Base-by-base conservation (phyloP, 2,113 vertebrate species). In the Thryonomys swinderianus region DNA sequence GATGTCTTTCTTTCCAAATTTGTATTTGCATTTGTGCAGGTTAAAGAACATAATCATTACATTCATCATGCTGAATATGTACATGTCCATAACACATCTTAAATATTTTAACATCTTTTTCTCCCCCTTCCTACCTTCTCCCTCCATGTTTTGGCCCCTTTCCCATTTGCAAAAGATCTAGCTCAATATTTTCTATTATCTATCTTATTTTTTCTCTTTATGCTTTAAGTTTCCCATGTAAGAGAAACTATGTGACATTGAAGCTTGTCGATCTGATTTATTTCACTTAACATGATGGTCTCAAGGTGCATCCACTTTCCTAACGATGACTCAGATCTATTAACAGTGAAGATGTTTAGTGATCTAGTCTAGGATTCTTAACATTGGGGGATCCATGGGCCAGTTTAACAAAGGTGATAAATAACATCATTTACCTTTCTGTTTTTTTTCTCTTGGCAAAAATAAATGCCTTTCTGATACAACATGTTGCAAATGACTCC, bases 281-380 rank as follows among this genome's bases (percentile, higher is more conserved):
- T 48, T 48, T 76, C 42, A 76, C 42, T 8, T 76, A 32, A 30
- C 73, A 76, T 30, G 30, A 45, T 30, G 27, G 42, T 30, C 42
- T 48, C 73, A 76, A 76, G 42, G 27, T 16, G 14, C 27, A 48
- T 48, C 73, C 6, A 45, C 7, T 45, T 76, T 45, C 73, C 42
- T 76, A 17, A 42, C 25, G 30, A 32, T 48, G 42, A 78, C 74
- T 34, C 48, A 53, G 17, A 53, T 2, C 30, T 25, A 17, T 86
- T 37, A 57, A 34, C 79, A 8, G 11, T 57, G 20, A 23, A 81
- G n/a, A 18, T 51, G 34, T 32, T 57, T 62, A 81, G 13, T 13
- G 9, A 62, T 37, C 59, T 67, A 85, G n/a, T 23, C 90, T 42
- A 93, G 51, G n/a, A 88, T 45, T 94, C 80, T 82, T 71, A 61